phyloP scores from a whole-genome alignment of 2,888 invertebrate species.

The Agelastica alni region DNA sequence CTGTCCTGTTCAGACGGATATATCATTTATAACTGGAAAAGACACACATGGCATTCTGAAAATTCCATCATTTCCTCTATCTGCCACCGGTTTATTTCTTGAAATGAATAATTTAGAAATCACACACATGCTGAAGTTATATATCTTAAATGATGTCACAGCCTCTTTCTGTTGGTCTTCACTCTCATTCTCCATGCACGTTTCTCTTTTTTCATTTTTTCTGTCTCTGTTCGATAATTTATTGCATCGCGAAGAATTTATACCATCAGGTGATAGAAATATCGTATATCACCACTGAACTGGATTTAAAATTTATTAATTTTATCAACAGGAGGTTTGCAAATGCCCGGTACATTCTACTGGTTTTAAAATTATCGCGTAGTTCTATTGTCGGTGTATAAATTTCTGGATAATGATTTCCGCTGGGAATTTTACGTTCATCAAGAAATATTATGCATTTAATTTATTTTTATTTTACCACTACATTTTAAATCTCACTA shows the following conservation, averaged over 20 bases:
- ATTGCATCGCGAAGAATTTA: slow-evolving; percentile 16
- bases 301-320: slow-evolving; percentile 15
- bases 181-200: neutral
- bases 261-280: slow-evolving; percentile 25
- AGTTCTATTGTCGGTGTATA: too few species aligned
- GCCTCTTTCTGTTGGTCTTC: slow-evolving; percentile 3
- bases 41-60: slow-evolving; percentile 19
- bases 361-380: neutral
- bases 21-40: slow-evolving; percentile 12
- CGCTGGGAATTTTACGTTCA: too few species aligned
- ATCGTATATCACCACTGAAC: slow-evolving; percentile 12
- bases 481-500: too few species aligned
- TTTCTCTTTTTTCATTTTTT: neutral
- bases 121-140: slow-evolving; percentile 29
- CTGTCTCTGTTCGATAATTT: slow-evolving; percentile 8
- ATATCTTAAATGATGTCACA: slow-evolving; percentile 23
- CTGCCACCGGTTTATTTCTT: slow-evolving; percentile 23
- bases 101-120: slow-evolving; percentile 33
- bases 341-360: slow-evolving; percentile 8
- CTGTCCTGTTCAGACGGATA: too few species aligned
- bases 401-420: too few species aligned
- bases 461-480: too few species aligned
- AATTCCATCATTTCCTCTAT: slow-evolving; percentile 12
- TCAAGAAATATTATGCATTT: too few species aligned
- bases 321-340: slow-evolving; percentile 17